A percentile compares a stretch with the other conserved stretches of the same genome.
These are phyloP conservation scores for Halocynthia aurantium DNA, from an alignment of 23 tunicate genomes.

Conservation along the genomic window DNA sequence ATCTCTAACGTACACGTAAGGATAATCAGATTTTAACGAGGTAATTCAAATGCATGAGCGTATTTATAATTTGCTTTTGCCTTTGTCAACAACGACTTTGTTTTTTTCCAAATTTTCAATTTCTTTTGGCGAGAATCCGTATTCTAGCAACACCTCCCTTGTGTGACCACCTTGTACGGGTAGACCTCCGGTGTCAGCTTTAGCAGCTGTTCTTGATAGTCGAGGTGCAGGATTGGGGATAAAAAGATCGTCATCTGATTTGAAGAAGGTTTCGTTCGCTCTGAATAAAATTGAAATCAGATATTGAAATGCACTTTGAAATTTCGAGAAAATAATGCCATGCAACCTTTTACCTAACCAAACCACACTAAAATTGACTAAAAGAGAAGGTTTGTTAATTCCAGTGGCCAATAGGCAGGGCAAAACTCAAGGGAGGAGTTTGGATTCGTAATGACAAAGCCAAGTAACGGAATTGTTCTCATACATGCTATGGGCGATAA, in stretches of 20 bases:
- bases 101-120: constrained; percentile 26
- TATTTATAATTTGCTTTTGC: background rate
- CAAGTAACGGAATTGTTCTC: no score
- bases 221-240: constrained; percentile 81
- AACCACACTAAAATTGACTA: no score
- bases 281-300: constrained; percentile 24
- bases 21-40: background rate
- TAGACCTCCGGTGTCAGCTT: constrained; percentile 24
- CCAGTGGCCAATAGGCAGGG: no score
- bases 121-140: constrained; percentile 32
- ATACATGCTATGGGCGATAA: no score
- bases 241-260: constrained; percentile 43
- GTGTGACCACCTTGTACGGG: constrained; percentile 65
- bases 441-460: no score
- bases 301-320: no score
- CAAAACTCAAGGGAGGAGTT: no score
- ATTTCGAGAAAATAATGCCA: background rate
- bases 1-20: no score
- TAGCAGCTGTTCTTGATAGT: constrained; percentile 75
- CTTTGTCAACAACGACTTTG: constrained; percentile 29
- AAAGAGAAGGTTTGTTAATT: no score
- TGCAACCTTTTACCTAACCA: no score
- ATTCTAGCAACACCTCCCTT: constrained; percentile 41
- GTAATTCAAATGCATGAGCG: background rate
- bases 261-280: constrained; percentile 39